These are phyloP conservation scores for Colaptes auratus DNA, from an alignment of 2,113 vertebrate species.

Conservation along the genomic window DNA sequence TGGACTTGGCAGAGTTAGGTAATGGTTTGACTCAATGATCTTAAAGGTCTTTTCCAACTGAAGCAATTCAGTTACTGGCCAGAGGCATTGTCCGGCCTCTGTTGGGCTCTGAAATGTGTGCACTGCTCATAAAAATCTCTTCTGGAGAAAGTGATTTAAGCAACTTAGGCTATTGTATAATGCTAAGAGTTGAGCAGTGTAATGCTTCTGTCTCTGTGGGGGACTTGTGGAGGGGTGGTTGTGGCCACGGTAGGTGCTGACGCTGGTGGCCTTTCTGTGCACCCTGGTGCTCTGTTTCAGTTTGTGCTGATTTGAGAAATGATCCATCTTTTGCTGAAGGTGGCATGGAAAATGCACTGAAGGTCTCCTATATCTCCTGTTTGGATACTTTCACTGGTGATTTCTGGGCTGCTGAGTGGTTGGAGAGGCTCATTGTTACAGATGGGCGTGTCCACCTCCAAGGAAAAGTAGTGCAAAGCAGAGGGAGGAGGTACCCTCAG, in stretches of 20 bases:
- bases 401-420: background rate
- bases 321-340: background rate
- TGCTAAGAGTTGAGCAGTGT: background rate
- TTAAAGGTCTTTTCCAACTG: too few relatives aligned
- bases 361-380: background rate
- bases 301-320: background rate
- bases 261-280: background rate
- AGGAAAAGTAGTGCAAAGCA: background rate
- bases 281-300: background rate
- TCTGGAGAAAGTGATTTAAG: background rate
- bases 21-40: too few relatives aligned
- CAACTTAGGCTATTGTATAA: background rate
- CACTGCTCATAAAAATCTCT: background rate
- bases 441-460: rapidly evolving
- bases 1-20: too few relatives aligned
- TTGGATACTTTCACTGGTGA: too few relatives aligned
- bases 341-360: background rate
- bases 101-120: background rate
- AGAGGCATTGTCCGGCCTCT: background rate
- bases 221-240: background rate
- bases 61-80: background rate
- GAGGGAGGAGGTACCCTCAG: rapidly evolving
- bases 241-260: rapidly evolving
- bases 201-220: background rate
- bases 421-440: background rate